Evolutionary conservation across 2,888 invertebrate genomes (phyloP), one percentile per base, ranked within the genome.

Genomic region (Protonemura montana): DNA sequence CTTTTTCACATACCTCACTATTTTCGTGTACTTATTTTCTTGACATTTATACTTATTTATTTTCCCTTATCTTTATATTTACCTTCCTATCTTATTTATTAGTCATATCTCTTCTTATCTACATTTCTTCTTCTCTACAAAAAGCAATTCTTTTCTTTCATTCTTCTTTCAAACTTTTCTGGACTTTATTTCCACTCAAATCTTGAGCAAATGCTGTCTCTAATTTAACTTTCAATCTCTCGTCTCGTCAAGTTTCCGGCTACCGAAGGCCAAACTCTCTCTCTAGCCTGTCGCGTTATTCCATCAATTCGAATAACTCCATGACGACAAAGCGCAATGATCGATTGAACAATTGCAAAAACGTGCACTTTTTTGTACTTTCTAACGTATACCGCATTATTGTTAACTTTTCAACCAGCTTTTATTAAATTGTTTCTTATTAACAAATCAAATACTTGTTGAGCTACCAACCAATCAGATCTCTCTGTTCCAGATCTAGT

Each of bases 91-190:
- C 41, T 77, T 16, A 86, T 42, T 29, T 87, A 30, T 87, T 30
- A 6, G 7, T 26, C 29, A 5, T 76, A 5, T 77, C 5, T 21
- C 78, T 87, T 81, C 86, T 13, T 82, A 81, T 85, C 28, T 83
- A 84, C 82, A 86, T 85, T 78, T n/a, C n/a, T n/a, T n/a, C 59
- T 59, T 30, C 82, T 86, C 41, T 84, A 77, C 85, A 85, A 26
- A 77, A 78, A 85, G 86, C 76, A 85, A 76, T 76, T 27, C 26
- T 80, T 85, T 85, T 30, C 59, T 78, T 21, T 87, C 30, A 29
- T 85, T n/a, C 41, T 76, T 76, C 41, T 81, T 81, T 87, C 41
- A 85, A 35, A 35, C 82, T 27, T 85, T 84, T 25, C 82, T 86
- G 3, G 35, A 6, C 59, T 77, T 41, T 87, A 2, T 78, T 86